phyloP scores from a whole-genome alignment of 64 coral and sea anemone genomes.

The Actinia tenebrosa region DNA sequence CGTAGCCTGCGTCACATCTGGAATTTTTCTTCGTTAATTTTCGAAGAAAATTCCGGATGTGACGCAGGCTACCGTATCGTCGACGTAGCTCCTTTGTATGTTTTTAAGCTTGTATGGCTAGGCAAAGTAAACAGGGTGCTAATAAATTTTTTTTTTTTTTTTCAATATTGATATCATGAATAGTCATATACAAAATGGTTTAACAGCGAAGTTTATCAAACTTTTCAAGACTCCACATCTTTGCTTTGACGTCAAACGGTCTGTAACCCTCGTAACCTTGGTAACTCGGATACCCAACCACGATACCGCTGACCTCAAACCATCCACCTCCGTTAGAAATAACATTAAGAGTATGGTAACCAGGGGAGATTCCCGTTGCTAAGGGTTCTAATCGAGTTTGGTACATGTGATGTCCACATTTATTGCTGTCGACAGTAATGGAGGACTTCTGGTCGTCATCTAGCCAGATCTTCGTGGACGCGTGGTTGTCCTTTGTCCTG shows the following conservation, averaged over 20 bases:
- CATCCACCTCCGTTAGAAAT: background rate
- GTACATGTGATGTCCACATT: constrained; percentile 2
- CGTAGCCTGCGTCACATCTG: no score
- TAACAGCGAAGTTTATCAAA: background rate
- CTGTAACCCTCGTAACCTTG: constrained; percentile 18
- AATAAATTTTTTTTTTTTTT: no score
- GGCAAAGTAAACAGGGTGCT: background rate
- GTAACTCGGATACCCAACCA: constrained; percentile 34
- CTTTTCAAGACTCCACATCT: constrained; percentile 8
- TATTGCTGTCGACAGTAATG: constrained; percentile 7
- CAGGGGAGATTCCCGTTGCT: background rate
- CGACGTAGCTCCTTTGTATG: no score
- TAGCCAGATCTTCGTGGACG: background rate
- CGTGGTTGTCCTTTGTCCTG: constrained; percentile 7
- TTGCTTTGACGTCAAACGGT: constrained; percentile 31
- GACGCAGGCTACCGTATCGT: no score
- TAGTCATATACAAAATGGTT: background rate
- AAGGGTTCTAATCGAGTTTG: constrained; percentile 26
- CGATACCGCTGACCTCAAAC: constrained; percentile 21
- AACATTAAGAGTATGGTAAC: constrained; percentile 15
- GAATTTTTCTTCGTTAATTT: no score
- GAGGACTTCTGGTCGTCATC: constrained; percentile 1
- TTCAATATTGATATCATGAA: no score
- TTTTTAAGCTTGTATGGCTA: no score
- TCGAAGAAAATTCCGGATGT: no score